These are phyloP conservation scores for Linnaemya tessellans DNA, from an alignment of 2,888 invertebrate species.

Conservation along the genomic window DNA sequence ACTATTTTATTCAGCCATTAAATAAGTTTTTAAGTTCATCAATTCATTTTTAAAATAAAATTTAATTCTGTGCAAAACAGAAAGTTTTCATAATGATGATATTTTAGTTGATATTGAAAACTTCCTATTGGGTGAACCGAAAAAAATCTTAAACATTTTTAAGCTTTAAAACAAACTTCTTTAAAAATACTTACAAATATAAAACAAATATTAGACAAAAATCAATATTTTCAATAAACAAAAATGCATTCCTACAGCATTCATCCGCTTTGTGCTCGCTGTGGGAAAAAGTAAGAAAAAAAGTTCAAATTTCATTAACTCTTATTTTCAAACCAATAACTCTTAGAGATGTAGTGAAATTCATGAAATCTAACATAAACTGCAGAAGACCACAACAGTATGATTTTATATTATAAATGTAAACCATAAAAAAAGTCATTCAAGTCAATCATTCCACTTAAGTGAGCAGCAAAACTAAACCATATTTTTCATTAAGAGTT, in stretches of 20 bases:
- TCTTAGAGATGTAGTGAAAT: constrained; percentile 34
- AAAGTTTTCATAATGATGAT: no score
- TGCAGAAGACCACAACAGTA: constrained; percentile 52
- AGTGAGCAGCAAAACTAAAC: constrained; percentile 63
- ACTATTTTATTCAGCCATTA: no score
- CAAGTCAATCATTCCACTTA: constrained; percentile 72
- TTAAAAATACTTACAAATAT: background rate
- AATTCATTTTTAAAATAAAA: no score
- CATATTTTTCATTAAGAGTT: constrained; percentile 59
- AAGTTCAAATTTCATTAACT: constrained; percentile 34
- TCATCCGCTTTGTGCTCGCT: constrained; percentile 38
- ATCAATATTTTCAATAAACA: background rate
- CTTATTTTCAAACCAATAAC: constrained; percentile 27
- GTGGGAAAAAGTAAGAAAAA: background rate
- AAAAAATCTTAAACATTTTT: no score
- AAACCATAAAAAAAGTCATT: constrained; percentile 54
- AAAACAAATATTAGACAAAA: background rate
- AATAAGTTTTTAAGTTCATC: no score
- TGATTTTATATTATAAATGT: constrained; percentile 48
- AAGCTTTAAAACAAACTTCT: background rate
- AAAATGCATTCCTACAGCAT: constrained; percentile 14
- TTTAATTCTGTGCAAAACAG: no score
- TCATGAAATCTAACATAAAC: constrained; percentile 22
- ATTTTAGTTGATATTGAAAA: no score
- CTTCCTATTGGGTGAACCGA: no score